phyloP scores from a whole-genome alignment of 2,888 invertebrate species.

The Erebia aethiops region DNA sequence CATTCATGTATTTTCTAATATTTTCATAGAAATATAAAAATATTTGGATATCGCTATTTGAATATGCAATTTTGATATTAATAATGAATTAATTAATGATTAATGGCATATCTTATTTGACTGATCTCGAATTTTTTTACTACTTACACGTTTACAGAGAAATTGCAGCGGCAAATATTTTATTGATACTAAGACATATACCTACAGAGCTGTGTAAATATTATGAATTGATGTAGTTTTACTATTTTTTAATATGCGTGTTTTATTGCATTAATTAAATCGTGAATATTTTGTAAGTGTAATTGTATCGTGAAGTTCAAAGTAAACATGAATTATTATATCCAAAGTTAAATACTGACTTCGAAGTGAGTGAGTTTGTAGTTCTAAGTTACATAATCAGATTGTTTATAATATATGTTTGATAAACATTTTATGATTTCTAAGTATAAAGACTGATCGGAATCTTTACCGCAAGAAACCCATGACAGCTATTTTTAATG shows the following conservation, averaged over 20 bases:
- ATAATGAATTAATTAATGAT: background rate
- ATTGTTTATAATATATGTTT: conserved; percentile 10
- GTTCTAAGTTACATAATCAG: conserved; percentile 25
- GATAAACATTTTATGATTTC: conserved; percentile 10
- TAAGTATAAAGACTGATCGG: conserved; percentile 42
- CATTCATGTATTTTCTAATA: background rate
- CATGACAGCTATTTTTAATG: conserved; percentile 15
- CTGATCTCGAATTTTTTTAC: conserved; percentile 35
- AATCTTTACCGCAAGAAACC: conserved; percentile 39
- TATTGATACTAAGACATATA: conserved; percentile 1
- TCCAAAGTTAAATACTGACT: conserved; percentile 44
- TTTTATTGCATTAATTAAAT: conserved; percentile 23
- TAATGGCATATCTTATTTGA: conserved; percentile 29
- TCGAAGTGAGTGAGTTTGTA: conserved; percentile 35
- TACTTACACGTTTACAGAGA: conserved; percentile 18
- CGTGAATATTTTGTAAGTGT: conserved; percentile 46
- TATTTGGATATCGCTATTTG: background rate
- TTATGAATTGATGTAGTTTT: conserved; percentile 18
- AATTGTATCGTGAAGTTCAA: conserved; percentile 53
- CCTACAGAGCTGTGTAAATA: conserved; percentile 11
- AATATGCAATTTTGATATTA: conserved; percentile 11
- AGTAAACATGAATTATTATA: conserved; percentile 46
- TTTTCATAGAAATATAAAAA: background rate
- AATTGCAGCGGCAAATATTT: conserved; percentile 7
- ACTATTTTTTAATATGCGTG: conserved; percentile 24